Evolutionary conservation across 2,113 vertebrate species (phyloP).

Genomic region (Dicentrarchus labrax): DNA sequence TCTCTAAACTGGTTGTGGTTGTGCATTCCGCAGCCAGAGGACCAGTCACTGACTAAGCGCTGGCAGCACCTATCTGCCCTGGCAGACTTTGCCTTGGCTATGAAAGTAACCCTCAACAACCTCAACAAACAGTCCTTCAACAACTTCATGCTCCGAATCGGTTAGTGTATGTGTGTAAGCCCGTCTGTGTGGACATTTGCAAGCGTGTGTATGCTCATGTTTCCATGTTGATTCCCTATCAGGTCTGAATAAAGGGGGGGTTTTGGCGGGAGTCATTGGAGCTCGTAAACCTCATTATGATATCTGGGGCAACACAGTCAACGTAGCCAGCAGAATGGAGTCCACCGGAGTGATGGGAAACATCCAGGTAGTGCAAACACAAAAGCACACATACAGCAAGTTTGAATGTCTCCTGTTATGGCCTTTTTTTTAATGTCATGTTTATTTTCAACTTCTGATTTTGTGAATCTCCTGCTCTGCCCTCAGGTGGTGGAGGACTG

Average conservation of each 20-base stretch:
- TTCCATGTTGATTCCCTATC: slow-evolving; percentile 16
- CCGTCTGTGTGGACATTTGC: not conserved
- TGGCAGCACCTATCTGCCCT: slow-evolving; percentile 96
- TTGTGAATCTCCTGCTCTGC: slow-evolving; percentile 1
- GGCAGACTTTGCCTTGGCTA: slow-evolving; percentile 95
- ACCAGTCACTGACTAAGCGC: slow-evolving; percentile 87
- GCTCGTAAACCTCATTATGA: slow-evolving; percentile 97
- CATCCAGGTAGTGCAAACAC: slow-evolving; percentile 88
- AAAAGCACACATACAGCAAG: not conserved
- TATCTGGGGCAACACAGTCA: slow-evolving; percentile 98
- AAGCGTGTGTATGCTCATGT: not conserved
- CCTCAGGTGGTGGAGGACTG: slow-evolving; percentile 97
- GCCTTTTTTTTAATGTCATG: not conserved
- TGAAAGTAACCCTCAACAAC: slow-evolving; percentile 96
- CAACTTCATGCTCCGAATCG: slow-evolving; percentile 98
- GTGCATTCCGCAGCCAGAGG: slow-evolving; percentile 84
- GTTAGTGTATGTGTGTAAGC: slow-evolving; percentile 77
- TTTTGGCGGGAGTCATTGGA: slow-evolving; percentile 95
- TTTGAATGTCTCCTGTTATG: not conserved
- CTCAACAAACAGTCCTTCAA: slow-evolving; percentile 99
- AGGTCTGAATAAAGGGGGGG: slow-evolving; percentile 96
- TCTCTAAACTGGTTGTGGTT: not conserved
- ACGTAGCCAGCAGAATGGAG: slow-evolving; percentile 98
- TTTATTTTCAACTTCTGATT: not conserved
- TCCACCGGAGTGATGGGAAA: slow-evolving; percentile 98